Conservation (phyloP, 2,888 invertebrate genomes). For the Agriopis leucophaearia region DNA sequence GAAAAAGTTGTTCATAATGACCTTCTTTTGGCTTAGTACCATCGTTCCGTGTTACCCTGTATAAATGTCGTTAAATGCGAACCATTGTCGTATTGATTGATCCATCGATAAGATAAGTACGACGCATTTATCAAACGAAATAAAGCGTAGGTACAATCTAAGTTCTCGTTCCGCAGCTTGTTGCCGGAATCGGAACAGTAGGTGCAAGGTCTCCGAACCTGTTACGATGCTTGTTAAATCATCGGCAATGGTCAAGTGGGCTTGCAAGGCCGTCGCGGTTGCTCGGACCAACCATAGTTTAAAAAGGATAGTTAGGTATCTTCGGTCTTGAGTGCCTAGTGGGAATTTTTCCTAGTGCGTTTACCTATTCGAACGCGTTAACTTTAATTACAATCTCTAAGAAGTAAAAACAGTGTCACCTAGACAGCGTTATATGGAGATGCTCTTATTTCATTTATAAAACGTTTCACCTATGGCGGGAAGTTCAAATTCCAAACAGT, state of each 20-base stretch:
- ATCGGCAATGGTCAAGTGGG: constrained; percentile 40
- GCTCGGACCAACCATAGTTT: constrained; percentile 3
- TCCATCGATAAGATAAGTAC: constrained; percentile 7
- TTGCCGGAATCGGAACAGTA: constrained; percentile 32
- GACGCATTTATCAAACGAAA: not conserved
- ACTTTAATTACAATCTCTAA: no score
- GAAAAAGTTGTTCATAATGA: no score
- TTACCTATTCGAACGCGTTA: no score
- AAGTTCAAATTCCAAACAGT: no score
- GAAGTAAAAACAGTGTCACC: no score
- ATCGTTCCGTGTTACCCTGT: no score
- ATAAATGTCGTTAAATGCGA: not conserved
- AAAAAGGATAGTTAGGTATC: constrained; percentile 8
- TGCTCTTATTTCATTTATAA: no score
- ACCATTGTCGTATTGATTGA: not conserved
- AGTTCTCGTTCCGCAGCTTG: constrained; percentile 5
- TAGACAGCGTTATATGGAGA: no score
- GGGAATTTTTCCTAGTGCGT: no score
- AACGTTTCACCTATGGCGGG: no score
- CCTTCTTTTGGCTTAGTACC: no score
- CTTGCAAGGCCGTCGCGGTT: constrained; percentile 34
- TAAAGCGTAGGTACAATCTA: not conserved
- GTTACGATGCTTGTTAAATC: constrained; percentile 43
- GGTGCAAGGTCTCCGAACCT: constrained; percentile 40
- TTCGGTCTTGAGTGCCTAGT: not conserved